A percentile compares a stretch with the other conserved stretches of the same genome.
Conservation (phyloP, 2,797 vertebrate species). For the Chelonia mydas region DNA sequence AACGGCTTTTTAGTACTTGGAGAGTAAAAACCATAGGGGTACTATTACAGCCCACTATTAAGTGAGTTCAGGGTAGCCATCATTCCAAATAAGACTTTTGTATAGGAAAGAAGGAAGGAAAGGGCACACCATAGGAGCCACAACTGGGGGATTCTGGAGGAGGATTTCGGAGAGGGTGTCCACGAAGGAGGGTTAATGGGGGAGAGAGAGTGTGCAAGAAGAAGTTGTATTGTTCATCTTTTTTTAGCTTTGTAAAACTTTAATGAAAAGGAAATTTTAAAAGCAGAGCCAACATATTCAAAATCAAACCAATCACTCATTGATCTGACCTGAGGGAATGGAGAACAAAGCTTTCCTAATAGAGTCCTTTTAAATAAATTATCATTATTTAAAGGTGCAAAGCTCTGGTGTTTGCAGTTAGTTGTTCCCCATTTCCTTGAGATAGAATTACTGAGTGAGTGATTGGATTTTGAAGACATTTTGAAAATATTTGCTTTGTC, state of each 20-base stretch:
- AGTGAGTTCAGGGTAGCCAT: not conserved
- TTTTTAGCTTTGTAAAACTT: not conserved
- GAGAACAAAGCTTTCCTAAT: not conserved
- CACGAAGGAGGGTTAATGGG: not conserved
- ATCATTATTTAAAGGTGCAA: not conserved
- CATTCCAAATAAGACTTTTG: not conserved
- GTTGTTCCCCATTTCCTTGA: constrained; percentile 9
- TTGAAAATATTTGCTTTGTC: not conserved
- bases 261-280: not conserved
- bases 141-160: not conserved
- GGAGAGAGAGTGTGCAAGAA: not conserved
- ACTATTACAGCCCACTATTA: not conserved
- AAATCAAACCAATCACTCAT: not conserved
- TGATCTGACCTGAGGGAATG: not conserved
- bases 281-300: not conserved
- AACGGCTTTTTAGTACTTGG: not conserved
- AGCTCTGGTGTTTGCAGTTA: not conserved
- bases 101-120: not conserved
- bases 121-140: not conserved
- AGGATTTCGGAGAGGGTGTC: not conserved
- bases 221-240: no score
- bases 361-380: not conserved
- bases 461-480: constrained; percentile 8
- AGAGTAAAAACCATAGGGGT: not conserved
- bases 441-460: not conserved